A percentile compares a stretch with the other conserved stretches of the same genome.
These are phyloP conservation scores for Spisula solida DNA, from an alignment of 2,888 invertebrate species.

Conservation along the genomic window DNA sequence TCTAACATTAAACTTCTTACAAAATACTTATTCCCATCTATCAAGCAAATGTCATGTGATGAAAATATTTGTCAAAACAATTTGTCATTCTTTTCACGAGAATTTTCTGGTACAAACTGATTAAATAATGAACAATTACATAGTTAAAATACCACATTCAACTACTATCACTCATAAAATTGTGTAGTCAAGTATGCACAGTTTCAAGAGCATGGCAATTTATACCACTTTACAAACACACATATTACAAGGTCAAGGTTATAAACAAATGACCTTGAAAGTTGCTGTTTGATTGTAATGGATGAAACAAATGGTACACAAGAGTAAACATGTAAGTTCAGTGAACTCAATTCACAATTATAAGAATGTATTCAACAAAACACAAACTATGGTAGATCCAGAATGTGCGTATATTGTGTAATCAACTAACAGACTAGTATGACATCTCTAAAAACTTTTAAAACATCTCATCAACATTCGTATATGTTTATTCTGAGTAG, in stretches of 20 bases:
- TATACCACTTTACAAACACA: background rate
- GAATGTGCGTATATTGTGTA: background rate
- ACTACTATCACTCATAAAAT: background rate
- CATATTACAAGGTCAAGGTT: background rate
- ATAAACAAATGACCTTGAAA: slow-evolving; percentile 19
- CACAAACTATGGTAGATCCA: background rate
- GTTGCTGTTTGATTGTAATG: background rate
- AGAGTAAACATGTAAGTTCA: background rate
- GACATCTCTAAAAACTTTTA: background rate
- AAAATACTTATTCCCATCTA: background rate
- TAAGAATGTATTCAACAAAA: background rate
- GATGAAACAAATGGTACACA: background rate
- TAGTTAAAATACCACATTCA: background rate
- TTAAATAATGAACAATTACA: slow-evolving; percentile 14
- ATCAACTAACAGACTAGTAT: background rate
- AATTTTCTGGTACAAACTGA: background rate
- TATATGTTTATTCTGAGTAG: too few relatives aligned
- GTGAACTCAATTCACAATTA: background rate
- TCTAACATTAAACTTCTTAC: slow-evolving; percentile 21
- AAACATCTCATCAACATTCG: too few relatives aligned
- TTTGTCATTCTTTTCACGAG: slow-evolving; percentile 7
- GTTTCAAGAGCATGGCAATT: background rate
- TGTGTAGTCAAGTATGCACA: background rate
- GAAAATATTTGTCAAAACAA: slow-evolving; percentile 17
- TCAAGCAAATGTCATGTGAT: background rate